Conservation (phyloP, 2,113 vertebrate genomes). For the Anseranas semipalmata region DNA sequence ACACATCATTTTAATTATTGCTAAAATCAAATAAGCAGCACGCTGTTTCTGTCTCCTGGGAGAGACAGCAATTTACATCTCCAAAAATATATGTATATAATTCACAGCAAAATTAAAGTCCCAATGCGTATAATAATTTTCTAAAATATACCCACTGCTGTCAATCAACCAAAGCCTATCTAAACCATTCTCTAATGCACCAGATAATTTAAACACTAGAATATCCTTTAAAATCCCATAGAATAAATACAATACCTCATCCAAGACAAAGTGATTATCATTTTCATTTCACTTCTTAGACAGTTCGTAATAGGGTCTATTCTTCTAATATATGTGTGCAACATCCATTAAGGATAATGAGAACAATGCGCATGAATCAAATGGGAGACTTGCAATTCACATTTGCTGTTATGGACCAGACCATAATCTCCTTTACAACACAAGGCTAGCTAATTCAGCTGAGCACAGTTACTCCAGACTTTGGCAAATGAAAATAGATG, state of each 20-base stretch:
- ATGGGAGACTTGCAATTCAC: neutral
- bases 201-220: slow-evolving; percentile 44
- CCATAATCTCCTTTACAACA: neutral
- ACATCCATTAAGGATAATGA: slow-evolving; percentile 10
- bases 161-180: slow-evolving; percentile 44
- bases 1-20: slow-evolving; percentile 43
- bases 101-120: slow-evolving; percentile 42
- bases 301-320: neutral
- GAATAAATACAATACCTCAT: slow-evolving; percentile 50
- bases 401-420: neutral
- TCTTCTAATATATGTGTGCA: neutral
- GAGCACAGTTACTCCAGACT: neutral
- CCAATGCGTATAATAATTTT: slow-evolving; percentile 22
- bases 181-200: slow-evolving; percentile 29
- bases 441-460: neutral
- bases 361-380: neutral
- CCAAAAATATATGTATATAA: slow-evolving; percentile 30
- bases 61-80: slow-evolving; percentile 28
- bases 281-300: slow-evolving; percentile 39
- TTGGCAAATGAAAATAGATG: neutral
- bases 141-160: slow-evolving; percentile 29
- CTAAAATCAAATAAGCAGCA: slow-evolving; percentile 29
- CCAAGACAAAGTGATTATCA: slow-evolving; percentile 39
- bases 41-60: neutral
- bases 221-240: slow-evolving; percentile 45